A percentile compares a stretch with the other conserved stretches of the same genome.
Evolutionary conservation across 2,113 vertebrate species (phyloP).

Genomic region (Alligator mississippiensis): DNA sequence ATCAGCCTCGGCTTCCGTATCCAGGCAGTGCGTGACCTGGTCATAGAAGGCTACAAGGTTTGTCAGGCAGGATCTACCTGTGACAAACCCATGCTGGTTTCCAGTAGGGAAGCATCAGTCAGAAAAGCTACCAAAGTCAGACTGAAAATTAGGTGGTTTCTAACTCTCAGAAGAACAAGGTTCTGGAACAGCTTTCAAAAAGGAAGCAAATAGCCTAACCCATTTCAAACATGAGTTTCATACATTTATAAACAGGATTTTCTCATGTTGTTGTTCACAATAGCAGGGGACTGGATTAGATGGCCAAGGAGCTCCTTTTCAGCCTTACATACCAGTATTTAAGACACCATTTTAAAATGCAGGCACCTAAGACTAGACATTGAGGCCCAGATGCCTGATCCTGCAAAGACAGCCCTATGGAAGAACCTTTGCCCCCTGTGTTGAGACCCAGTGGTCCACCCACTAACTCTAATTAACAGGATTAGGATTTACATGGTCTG

Average conservation of each 20-base stretch:
- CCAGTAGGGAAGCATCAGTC: neutral
- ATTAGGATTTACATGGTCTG: neutral
- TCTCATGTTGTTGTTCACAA: neutral
- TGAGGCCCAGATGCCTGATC: neutral
- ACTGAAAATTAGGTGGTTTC: neutral
- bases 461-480: fast-evolving
- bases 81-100: neutral
- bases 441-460: neutral
- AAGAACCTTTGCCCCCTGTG: neutral
- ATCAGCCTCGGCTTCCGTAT: no score
- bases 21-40: no score
- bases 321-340: neutral
- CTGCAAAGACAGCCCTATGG: fast-evolving
- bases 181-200: neutral
- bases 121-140: neutral
- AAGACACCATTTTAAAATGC: neutral
- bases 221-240: neutral
- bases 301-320: neutral
- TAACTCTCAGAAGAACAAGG: neutral
- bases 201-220: neutral
- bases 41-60: no score
- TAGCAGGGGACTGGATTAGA: fast-evolving
- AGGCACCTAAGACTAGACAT: neutral
- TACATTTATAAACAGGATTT: neutral
- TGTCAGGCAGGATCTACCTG: neutral